Evolutionary conservation across 2,113 vertebrate genomes (phyloP).

Genomic region (Pheucticus melanocephalus): DNA sequence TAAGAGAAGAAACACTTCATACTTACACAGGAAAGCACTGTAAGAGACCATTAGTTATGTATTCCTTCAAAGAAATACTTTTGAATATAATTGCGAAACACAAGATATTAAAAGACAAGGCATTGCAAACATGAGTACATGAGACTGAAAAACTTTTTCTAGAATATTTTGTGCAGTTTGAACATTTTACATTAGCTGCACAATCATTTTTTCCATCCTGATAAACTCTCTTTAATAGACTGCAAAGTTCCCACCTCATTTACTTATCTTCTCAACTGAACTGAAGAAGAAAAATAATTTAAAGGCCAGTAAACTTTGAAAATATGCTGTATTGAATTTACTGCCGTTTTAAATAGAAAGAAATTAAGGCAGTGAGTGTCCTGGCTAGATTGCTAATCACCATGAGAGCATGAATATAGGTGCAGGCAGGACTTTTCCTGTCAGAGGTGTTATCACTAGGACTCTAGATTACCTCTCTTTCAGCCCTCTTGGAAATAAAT

Average conservation of each 20-base stretch:
- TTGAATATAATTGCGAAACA: background rate
- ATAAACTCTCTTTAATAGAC: background rate
- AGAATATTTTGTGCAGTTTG: background rate
- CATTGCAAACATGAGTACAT: background rate
- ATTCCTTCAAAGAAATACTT: background rate
- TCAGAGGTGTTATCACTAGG: background rate
- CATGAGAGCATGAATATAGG: background rate
- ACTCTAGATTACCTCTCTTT: background rate
- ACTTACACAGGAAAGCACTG: background rate
- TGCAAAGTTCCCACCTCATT: background rate
- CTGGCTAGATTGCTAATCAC: background rate
- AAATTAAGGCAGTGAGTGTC: background rate
- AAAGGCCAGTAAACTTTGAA: constrained; percentile 28
- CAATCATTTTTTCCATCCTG: background rate
- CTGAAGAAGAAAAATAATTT: constrained; percentile 28
- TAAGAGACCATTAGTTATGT: background rate
- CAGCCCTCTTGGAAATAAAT: background rate
- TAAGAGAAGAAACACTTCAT: background rate
- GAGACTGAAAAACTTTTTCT: background rate
- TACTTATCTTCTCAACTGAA: constrained; percentile 9
- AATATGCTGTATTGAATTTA: background rate
- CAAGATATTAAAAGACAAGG: background rate
- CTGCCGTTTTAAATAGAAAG: background rate
- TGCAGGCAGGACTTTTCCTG: background rate
- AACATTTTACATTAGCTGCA: background rate